These are phyloP conservation scores for Lepisosteus osseus DNA, from an alignment of 2,113 vertebrate species.

Conservation along the genomic window DNA sequence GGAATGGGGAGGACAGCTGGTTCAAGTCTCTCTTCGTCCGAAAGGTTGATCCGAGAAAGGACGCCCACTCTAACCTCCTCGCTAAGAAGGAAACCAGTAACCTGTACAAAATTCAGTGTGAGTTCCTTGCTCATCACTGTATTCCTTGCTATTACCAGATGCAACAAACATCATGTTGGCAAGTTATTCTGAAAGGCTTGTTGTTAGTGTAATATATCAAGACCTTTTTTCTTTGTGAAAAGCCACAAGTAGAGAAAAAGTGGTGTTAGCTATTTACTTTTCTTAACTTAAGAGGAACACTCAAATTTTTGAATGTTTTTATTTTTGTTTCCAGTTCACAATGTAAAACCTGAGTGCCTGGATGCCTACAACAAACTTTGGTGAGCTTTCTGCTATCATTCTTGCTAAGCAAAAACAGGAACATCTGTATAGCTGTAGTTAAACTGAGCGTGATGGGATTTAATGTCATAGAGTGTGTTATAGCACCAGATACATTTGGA, in stretches of 20 bases:
- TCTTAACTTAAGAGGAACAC: too few relatives aligned
- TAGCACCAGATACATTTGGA: too few relatives aligned
- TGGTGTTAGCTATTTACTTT: too few relatives aligned
- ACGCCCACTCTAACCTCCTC: conserved; percentile 93
- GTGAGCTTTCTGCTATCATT: conserved; percentile 60
- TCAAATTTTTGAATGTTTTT: background rate
- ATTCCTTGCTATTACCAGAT: too few relatives aligned
- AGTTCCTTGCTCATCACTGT: conserved; percentile 38
- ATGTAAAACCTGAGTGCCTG: conserved; percentile 95
- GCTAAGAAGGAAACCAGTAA: conserved; percentile 94
- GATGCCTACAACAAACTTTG: conserved; percentile 94
- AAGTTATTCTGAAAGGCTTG: too few relatives aligned
- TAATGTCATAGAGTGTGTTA: too few relatives aligned
- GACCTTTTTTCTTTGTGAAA: too few relatives aligned
- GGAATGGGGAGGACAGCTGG: conserved; percentile 86
- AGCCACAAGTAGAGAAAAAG: too few relatives aligned
- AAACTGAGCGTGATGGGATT: too few relatives aligned
- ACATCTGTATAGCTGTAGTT: too few relatives aligned
- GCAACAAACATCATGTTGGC: too few relatives aligned
- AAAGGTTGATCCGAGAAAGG: conserved; percentile 94
- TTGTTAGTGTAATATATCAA: too few relatives aligned
- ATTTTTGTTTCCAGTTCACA: conserved; percentile 86
- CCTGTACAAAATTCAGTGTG: conserved; percentile 95
- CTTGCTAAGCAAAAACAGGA: background rate
- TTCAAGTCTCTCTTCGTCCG: conserved; percentile 92